Evolutionary conservation across 2,888 invertebrate genomes (phyloP).

Genomic region (Glaucopsyche alexis): DNA sequence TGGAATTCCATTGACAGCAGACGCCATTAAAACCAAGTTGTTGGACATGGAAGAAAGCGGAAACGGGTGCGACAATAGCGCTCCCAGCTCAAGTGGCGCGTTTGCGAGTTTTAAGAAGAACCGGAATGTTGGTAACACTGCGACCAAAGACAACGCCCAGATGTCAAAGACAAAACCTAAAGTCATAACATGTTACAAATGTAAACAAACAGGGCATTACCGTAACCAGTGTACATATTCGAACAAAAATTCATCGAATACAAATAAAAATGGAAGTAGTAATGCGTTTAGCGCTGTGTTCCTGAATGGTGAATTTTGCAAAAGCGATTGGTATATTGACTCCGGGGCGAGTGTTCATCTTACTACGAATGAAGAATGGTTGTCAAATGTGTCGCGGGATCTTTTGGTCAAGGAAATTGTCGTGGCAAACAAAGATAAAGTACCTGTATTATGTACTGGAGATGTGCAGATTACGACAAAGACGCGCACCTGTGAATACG

Average conservation of each 20-base stretch:
- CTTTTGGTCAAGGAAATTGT: slow-evolving; percentile 34
- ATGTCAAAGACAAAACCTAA: slow-evolving; percentile 39
- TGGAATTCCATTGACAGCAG: too few species aligned
- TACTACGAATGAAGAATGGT: slow-evolving; percentile 35
- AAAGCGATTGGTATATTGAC: slow-evolving; percentile 42
- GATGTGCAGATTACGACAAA: slow-evolving; percentile 36
- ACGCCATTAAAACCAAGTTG: too few species aligned
- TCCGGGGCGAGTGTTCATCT: slow-evolving; percentile 41
- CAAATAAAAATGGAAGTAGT: slow-evolving; percentile 37
- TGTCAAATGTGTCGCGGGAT: slow-evolving; percentile 33
- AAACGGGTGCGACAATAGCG: too few species aligned
- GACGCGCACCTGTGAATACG: slow-evolving; percentile 32
- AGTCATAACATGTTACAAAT: slow-evolving; percentile 37
- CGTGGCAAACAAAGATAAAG: slow-evolving; percentile 36
- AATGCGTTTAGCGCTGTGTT: slow-evolving; percentile 43
- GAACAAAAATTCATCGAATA: slow-evolving; percentile 34
- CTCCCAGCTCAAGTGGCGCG: too few species aligned
- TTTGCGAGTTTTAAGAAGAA: too few species aligned
- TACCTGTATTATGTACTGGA: slow-evolving; percentile 36
- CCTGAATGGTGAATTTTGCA: slow-evolving; percentile 41
- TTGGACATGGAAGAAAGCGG: too few species aligned
- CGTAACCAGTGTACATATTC: slow-evolving; percentile 39
- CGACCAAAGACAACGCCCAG: slow-evolving; percentile 36
- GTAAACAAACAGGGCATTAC: slow-evolving; percentile 42
- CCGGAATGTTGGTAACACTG: slow-evolving; percentile 37